Evolutionary conservation across 2,797 vertebrate genomes (phyloP), one percentile per base, ranked within the genome.

Genomic region (Sebastolobus altivelis): DNA sequence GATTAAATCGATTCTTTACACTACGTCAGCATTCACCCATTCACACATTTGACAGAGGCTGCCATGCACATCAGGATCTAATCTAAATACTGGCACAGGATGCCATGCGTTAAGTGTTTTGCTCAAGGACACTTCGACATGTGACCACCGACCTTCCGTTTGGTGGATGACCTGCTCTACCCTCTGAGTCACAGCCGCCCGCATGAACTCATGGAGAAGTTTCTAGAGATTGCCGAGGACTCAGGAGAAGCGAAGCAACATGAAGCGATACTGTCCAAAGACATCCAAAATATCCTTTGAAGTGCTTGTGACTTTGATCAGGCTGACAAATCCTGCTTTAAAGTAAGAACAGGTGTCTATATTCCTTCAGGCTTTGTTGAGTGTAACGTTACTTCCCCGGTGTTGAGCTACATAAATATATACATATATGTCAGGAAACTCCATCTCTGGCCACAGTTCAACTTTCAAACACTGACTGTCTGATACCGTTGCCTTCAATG

Each of bases 281-380:
- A 91, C 72, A 89, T 87, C 74, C 37, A 37, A 81, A 85, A 74
- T 83, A 83, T 77, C 11, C 88, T 92, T 91, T 91, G 88, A 93
- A 89, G 89, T 89, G 65, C 75, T 82, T 69, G 81, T 80, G 87
- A 89, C 89, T 93, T 92, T 94, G 87, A 92, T 94, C 90, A 91
- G 72, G 56, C 85, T 86, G 91, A 93, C 83, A 93, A 94, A 92
- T 94, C 85, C 87, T 49, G 72, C 86, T 89, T 85, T 86, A 90
- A 82, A 88, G 85, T 49, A 69, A 71, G 68, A 77, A 79, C 33
- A 38, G 68, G 77, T 75, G 65, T 80, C 85, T 80, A 70, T 79
- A 70, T 82, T 82, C 88, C 92, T 88, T 31, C 84, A 80, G 82
- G 87, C 82, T 83, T 86, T 86, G 87, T 88, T 90, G 74, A 71